These are phyloP conservation scores for Poecilia gillii DNA, from an alignment of 2,797 vertebrate species.

Conservation along the genomic window DNA sequence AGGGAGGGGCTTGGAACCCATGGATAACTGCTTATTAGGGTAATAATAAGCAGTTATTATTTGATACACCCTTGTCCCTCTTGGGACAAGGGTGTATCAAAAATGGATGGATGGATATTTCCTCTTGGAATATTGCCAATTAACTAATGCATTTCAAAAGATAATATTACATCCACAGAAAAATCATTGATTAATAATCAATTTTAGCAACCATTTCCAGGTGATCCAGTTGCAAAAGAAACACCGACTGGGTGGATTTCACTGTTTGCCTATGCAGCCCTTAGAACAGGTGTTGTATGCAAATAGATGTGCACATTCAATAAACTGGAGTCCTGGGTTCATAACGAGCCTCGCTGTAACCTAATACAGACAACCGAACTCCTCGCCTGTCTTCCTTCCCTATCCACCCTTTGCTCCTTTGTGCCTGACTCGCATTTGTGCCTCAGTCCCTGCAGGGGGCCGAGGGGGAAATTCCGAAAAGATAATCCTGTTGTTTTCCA, in stretches of 20 bases:
- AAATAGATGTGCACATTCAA: slow-evolving; percentile 15
- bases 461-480: slow-evolving; percentile 75
- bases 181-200: not conserved
- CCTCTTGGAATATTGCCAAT: not conserved
- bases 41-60: too few relatives aligned
- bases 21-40: not conserved
- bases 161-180: not conserved
- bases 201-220: not conserved
- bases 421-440: slow-evolving; percentile 56
- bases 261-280: slow-evolving; percentile 35
- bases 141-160: not conserved
- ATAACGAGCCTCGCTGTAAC: slow-evolving; percentile 69
- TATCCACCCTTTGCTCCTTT: slow-evolving; percentile 46
- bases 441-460: slow-evolving; percentile 37
- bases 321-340: slow-evolving; percentile 26
- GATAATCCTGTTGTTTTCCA: slow-evolving; percentile 74
- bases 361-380: slow-evolving; percentile 46
- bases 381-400: slow-evolving; percentile 8
- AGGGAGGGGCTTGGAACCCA: too few relatives aligned
- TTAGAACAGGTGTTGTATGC: slow-evolving; percentile 33
- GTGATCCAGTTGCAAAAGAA: not conserved
- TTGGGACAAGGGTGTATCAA: too few relatives aligned
- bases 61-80: too few relatives aligned
- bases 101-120: not conserved
- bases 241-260: not conserved